phyloP scores from a whole-genome alignment of 2,888 invertebrate genomes.

The Chloroclysta siterata region DNA sequence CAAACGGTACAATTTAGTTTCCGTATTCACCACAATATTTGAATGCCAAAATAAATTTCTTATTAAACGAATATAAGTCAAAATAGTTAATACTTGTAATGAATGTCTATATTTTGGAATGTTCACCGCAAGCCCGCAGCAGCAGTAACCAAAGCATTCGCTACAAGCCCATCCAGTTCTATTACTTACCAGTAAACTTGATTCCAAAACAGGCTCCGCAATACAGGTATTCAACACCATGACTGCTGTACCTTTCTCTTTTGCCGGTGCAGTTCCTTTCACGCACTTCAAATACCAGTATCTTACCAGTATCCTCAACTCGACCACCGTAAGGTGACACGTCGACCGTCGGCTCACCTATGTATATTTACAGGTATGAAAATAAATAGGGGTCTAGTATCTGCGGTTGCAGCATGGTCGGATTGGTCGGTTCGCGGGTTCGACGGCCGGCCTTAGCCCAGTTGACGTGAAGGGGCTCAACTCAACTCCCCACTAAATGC shows the following conservation, averaged over 20 bases:
- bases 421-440: constrained; percentile 58
- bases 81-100: background rate
- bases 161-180: constrained; percentile 33
- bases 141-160: constrained; percentile 14
- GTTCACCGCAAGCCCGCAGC: constrained; percentile 24
- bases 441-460: constrained; percentile 82
- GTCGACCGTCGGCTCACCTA: constrained; percentile 22
- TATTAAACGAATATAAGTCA: background rate
- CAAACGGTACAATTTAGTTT: background rate
- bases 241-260: constrained; percentile 68
- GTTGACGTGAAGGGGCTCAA: constrained; percentile 78
- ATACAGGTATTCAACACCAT: constrained; percentile 43
- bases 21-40: background rate
- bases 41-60: background rate
- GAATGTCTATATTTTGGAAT: constrained; percentile 23
- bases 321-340: constrained; percentile 53
- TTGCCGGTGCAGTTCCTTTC: constrained; percentile 68
- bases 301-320: constrained; percentile 46
- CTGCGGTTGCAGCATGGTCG: constrained; percentile 45
- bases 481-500: constrained; percentile 62
- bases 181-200: constrained; percentile 50
- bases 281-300: constrained; percentile 58
- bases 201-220: constrained; percentile 51
- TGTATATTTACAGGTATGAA: constrained; percentile 37
- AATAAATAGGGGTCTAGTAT: constrained; percentile 52